Conservation (phyloP, 2,888 invertebrate species). For the Euproctis similis region DNA sequence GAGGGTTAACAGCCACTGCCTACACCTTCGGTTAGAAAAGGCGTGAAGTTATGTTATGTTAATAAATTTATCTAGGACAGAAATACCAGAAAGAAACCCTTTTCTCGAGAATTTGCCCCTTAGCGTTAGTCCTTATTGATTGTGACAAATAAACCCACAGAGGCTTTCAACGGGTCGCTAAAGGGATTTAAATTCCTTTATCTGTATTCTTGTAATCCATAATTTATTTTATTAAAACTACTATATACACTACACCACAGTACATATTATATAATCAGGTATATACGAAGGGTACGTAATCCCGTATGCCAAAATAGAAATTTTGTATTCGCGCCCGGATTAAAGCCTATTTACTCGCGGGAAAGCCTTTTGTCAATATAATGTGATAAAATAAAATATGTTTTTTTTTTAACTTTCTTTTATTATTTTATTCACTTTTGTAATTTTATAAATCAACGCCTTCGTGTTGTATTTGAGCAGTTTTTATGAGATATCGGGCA, state of each 20-base stretch:
- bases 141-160: conserved; percentile 3
- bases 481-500: too few relatives aligned
- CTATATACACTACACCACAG: conserved; percentile 12
- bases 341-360: conserved; percentile 30
- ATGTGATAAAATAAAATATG: conserved; percentile 22
- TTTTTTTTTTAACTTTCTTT: conserved; percentile 22
- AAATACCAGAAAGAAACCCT: too few relatives aligned
- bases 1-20: too few relatives aligned
- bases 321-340: conserved; percentile 24
- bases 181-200: neutral
- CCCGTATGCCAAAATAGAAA: conserved; percentile 27
- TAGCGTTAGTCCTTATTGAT: conserved; percentile 3
- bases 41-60: too few relatives aligned
- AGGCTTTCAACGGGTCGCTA: conserved; percentile 14
- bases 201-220: conserved; percentile 1
- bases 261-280: conserved; percentile 17
- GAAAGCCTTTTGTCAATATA: conserved; percentile 32
- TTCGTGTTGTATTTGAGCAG: too few relatives aligned
- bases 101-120: too few relatives aligned
- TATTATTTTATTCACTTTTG: conserved; percentile 11
- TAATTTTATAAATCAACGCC: neutral
- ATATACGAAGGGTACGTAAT: conserved; percentile 17
- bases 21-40: too few relatives aligned
- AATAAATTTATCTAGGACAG: too few relatives aligned
- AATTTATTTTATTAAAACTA: conserved; percentile 20